Evolutionary conservation across 2,113 vertebrate species (phyloP).

Genomic region (Dolichallabes microphthalmus): DNA sequence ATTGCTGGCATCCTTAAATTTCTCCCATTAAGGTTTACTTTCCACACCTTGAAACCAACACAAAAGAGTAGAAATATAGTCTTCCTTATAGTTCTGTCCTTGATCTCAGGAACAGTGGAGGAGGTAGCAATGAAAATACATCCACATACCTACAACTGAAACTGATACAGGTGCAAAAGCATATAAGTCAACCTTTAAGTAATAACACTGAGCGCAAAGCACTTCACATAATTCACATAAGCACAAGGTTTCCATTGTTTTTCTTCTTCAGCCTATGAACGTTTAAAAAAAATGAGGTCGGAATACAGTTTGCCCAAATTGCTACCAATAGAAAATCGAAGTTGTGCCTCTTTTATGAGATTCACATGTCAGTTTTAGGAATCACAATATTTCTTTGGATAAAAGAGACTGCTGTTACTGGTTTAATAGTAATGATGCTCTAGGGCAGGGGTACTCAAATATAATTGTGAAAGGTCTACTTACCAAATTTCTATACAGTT

Average conservation of each 20-base stretch:
- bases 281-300: not conserved
- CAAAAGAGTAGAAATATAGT: not conserved
- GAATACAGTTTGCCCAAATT: not conserved
- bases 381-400: not conserved
- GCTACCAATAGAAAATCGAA: not conserved
- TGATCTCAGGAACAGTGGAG: not conserved
- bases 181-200: slow-evolving; percentile 6
- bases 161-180: slow-evolving; percentile 18
- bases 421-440: not conserved
- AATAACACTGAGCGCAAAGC: not conserved
- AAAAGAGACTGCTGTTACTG: not conserved
- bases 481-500: too few relatives aligned
- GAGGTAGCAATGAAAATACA: slow-evolving; percentile 10
- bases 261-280: not conserved
- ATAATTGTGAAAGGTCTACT: too few relatives aligned
- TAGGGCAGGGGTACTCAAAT: too few relatives aligned
- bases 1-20: slow-evolving; percentile 8
- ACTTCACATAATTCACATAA: not conserved
- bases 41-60: slow-evolving; percentile 17
- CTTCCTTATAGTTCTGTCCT: not conserved
- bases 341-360: not conserved
- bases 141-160: not conserved
- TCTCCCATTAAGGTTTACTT: slow-evolving; percentile 14
- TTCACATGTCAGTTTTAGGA: not conserved
- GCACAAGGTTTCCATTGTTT: not conserved